Percentiles rank a stretch among this genome's conserved stretches.
These are phyloP conservation scores for Catharus bicknelli DNA, from an alignment of 2,113 vertebrate species.

Conservation along the genomic window DNA sequence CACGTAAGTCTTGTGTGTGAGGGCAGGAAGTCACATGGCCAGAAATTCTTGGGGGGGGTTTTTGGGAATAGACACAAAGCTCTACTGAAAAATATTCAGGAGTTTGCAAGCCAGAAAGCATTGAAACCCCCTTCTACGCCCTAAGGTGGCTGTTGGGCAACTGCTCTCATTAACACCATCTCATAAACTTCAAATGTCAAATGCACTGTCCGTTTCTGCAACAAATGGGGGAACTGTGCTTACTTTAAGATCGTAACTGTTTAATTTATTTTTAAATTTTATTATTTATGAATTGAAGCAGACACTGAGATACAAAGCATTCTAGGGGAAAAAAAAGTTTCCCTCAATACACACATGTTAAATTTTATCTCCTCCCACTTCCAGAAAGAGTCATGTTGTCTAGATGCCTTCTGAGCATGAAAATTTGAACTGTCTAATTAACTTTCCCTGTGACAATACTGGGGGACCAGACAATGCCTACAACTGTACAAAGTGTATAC, in stretches of 20 bases:
- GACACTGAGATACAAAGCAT: background rate
- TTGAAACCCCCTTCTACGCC: background rate
- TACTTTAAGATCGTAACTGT: background rate
- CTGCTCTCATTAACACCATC: background rate
- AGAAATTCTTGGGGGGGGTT: background rate
- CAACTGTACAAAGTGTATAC: conserved; percentile 30
- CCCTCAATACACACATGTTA: background rate
- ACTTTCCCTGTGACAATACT: conserved; percentile 35
- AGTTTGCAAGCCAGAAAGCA: background rate
- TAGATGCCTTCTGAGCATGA: conserved; percentile 11
- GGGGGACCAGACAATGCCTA: conserved; percentile 8
- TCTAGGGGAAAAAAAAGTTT: background rate
- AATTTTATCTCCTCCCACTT: conserved; percentile 15
- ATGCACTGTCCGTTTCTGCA: accelerated
- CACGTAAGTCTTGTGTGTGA: background rate
- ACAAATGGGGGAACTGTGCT: background rate
- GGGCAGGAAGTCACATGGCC: background rate
- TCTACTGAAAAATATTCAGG: background rate
- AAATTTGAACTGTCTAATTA: conserved; percentile 54
- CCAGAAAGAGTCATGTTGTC: background rate
- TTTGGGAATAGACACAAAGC: background rate
- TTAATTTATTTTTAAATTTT: background rate
- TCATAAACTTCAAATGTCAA: background rate
- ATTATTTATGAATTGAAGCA: background rate
- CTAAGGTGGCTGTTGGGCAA: background rate